Conservation (phyloP, 2,797 vertebrate genomes). For the Eulemur albifrons region DNA sequence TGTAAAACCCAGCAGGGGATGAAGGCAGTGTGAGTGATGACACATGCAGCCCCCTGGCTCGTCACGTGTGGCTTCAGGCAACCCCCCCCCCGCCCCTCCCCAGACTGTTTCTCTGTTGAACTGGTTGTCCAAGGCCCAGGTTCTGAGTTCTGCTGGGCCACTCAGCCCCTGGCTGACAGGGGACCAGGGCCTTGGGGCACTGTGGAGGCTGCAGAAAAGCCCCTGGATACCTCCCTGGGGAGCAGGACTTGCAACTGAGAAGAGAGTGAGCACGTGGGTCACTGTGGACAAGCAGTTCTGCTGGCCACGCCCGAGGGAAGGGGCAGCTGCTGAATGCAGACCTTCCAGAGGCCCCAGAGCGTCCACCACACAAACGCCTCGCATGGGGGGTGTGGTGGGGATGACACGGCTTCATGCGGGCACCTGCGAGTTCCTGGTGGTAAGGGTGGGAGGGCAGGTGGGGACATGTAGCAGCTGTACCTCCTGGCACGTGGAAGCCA, state of each 20-base stretch:
- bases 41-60: background rate
- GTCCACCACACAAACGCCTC: background rate
- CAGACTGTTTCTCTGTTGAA: background rate
- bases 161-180: background rate
- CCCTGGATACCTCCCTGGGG: background rate
- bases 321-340: background rate
- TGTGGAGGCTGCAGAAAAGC: background rate
- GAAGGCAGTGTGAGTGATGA: background rate
- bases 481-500: background rate
- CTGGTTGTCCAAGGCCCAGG: background rate
- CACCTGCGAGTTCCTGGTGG: background rate
- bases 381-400: fast-evolving
- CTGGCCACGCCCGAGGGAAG: fast-evolving
- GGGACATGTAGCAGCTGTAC: background rate
- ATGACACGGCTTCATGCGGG: background rate
- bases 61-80: background rate
- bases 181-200: background rate
- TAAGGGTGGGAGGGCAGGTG: background rate
- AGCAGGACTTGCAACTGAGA: background rate
- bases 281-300: background rate
- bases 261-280: background rate
- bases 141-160: background rate
- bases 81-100: background rate
- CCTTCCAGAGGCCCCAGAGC: background rate
- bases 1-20: background rate